phyloP scores from a whole-genome alignment of 1,140 invertebrate species.

The Scaptomyza montana region DNA sequence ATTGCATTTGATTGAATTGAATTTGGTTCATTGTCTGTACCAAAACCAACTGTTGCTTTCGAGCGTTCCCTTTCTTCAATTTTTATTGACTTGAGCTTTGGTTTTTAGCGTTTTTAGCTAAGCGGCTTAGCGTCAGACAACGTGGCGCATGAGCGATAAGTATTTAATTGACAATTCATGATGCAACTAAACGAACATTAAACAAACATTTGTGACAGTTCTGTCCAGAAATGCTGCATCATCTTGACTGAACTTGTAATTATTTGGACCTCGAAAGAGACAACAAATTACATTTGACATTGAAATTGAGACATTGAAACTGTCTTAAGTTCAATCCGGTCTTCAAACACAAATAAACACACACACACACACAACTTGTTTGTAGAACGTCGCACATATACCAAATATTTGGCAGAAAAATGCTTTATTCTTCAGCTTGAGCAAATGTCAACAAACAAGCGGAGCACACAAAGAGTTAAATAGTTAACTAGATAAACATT shows the following conservation, averaged over 20 bases:
- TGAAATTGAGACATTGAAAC: slow-evolving; percentile 49
- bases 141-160: slow-evolving; percentile 70
- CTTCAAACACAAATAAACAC: slow-evolving; percentile 5
- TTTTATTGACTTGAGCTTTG: slow-evolving; percentile 20
- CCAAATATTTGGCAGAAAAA: slow-evolving; percentile 68
- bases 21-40: background rate
- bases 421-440: slow-evolving; percentile 30
- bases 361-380: slow-evolving; percentile 27
- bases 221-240: slow-evolving; percentile 49
- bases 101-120: slow-evolving; percentile 41
- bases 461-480: slow-evolving; percentile 32
- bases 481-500: slow-evolving; percentile 28
- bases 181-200: slow-evolving; percentile 39
- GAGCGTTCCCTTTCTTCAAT: background rate
- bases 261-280: slow-evolving; percentile 18
- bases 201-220: slow-evolving; percentile 59
- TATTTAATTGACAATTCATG: slow-evolving; percentile 63
- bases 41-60: slow-evolving; percentile 7
- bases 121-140: slow-evolving; percentile 49
- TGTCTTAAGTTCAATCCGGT: slow-evolving; percentile 28
- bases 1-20: slow-evolving; percentile 62
- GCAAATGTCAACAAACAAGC: slow-evolving; percentile 63
- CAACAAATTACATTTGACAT: slow-evolving; percentile 48
- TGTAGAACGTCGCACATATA: slow-evolving; percentile 58
- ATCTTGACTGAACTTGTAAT: slow-evolving; percentile 36